Base-by-base conservation (phyloP, 2,113 vertebrate species). In the Ranitomeya variabilis region DNA sequence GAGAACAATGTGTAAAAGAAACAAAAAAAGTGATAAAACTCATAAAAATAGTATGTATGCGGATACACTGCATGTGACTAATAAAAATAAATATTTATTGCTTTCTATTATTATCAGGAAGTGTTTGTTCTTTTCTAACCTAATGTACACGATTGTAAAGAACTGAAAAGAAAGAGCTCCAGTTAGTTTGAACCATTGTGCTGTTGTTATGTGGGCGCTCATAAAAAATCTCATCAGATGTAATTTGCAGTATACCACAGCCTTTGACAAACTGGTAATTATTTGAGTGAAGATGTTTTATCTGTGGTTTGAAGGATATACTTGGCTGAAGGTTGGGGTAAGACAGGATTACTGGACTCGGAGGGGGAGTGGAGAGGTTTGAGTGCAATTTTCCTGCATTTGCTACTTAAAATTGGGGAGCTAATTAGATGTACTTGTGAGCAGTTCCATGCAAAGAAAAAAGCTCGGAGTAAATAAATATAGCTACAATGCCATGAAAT, bases 401-500 rank as follows among this genome's bases (percentile, higher is more conserved):
- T 85, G 62, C 74, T 80, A 74, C 62, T 85, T 85, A 87, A 87
- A 83, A 90, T 80, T 84, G 86, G 73, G 88, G 71, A 79, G 57
- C 89, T 31, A 55, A 84, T 84, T 67, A 83, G 89, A 86, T 79
- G 87, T 79, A 78, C 87, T 89, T 79, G 81, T 89, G 59, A 89
- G 87, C 59, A 79, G 73, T 89, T 89, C 73, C 51, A 79, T 59
- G 82, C 73, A 89, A 85, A 89, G 82, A 89, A 89, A 45, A 85
- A 76, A 69, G 87, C 76, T 85, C 77, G 77, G 87, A 79, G 87
- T 80, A 85, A 89, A 89, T 85, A 89, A 89, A 89, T 89, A 85
- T 23, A 79, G 82, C 69, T 69, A 89, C 82, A 89, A 89, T 89
- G 74, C 73, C 87, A 89, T 85, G 82, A 78, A 89, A 89, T 89